Base-by-base conservation (phyloP, 1,140 invertebrate species). In the Listronotus bonariensis region DNA sequence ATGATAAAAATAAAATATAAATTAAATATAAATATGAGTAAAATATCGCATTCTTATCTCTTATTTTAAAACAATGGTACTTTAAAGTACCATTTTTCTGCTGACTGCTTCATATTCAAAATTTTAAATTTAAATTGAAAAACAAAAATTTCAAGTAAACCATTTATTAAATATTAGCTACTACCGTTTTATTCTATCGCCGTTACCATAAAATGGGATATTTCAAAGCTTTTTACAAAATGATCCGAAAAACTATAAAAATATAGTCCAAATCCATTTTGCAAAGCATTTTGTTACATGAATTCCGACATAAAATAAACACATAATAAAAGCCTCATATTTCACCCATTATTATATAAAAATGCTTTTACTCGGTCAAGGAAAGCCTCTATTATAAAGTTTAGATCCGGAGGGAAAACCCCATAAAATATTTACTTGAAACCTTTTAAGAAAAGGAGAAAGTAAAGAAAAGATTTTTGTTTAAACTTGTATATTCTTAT, bases 271-370 rank as follows among this genome's bases (percentile, higher is more conserved):
- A 57, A 46, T 43, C 41, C 55, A 46, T 45, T 57, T 57, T 45
- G 36, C 26, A 43, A 31, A 38, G 31, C 56, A 58, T 46, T 58
- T 48, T 58, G 56, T 48, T 46, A 58, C 56, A 58, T 58, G 48
- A 46, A 58, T 58, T 20, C n/a, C 38, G 42, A 48, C 43, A 46
- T 58, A 58, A 58, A 58, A 58, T 43, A 26, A 4, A 31, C 45
- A 48, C 42, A 58, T 58, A 58, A 58, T 58, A 58, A 58, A 58
- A 48, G 42, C 42, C 11, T 40, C 32, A 58, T 58, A 58, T 58
- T 58, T 58, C 43, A 58, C 46, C 43, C 46, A 58, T 48, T 58
- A 18, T 48, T 26, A 48, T 58, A 58, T 58, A 58, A 58, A 58
- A 58, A 48, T 48, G 56, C 56, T 48, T 58, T 58, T 58, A 58